phyloP scores from a whole-genome alignment of 2,888 invertebrate species.

The Leptinotarsa rubiginosa region DNA sequence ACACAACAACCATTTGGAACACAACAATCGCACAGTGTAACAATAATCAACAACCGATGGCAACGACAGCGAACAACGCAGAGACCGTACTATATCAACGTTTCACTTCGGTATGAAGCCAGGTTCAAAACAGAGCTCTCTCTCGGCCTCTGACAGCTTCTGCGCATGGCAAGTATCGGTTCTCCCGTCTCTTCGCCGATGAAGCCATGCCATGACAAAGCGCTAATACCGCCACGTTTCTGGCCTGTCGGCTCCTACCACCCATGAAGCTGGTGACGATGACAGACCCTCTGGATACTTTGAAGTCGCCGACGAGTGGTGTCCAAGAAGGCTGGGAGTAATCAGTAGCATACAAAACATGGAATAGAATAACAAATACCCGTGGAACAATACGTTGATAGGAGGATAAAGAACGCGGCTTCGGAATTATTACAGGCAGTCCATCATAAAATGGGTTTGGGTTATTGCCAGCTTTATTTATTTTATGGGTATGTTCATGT shows the following conservation, averaged over 20 bases:
- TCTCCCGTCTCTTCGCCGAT: constrained; percentile 31
- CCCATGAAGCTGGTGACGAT: constrained; percentile 69
- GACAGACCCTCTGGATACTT: constrained; percentile 66
- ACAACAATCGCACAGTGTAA: constrained; percentile 44
- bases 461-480: constrained; percentile 60
- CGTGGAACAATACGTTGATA: constrained; percentile 51
- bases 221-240: constrained; percentile 67
- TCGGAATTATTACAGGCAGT: constrained; percentile 49
- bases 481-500: constrained; percentile 60
- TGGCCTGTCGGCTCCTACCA: constrained; percentile 66
- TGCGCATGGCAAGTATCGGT: constrained; percentile 51
- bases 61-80: constrained; percentile 20
- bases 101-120: constrained; percentile 34
- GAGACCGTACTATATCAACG: constrained; percentile 32
- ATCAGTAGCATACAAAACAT: constrained; percentile 64
- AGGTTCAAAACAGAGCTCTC: constrained; percentile 44
- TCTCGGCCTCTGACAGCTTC: constrained; percentile 32
- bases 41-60: constrained; percentile 21
- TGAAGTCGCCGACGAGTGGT: constrained; percentile 62
- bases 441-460: constrained; percentile 55
- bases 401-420: constrained; percentile 44
- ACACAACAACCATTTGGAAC: constrained; percentile 87
- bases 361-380: constrained; percentile 61
- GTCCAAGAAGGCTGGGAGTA: constrained; percentile 56
- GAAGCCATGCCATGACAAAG: constrained; percentile 63